A percentile compares a stretch with the other conserved stretches of the same genome.
These are phyloP conservation scores for Poecilus cupreus DNA, from an alignment of 2,888 invertebrate species.

Conservation along the genomic window DNA sequence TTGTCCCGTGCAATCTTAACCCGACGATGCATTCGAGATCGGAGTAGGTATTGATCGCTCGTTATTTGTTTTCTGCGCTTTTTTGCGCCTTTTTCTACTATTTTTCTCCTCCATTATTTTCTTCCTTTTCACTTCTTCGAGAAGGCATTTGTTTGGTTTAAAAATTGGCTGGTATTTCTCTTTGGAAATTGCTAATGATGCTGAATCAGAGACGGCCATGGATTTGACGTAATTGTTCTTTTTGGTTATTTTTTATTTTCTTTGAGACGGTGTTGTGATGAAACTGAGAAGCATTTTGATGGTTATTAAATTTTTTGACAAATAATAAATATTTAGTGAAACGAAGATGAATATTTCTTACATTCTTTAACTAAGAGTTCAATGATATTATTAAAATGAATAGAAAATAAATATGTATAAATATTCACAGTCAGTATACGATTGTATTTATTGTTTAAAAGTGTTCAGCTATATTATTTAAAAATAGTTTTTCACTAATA, in stretches of 20 bases:
- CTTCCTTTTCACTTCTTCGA: slow-evolving; percentile 36
- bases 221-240: slow-evolving; percentile 38
- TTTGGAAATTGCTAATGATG: slow-evolving; percentile 46
- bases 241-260: slow-evolving; percentile 1
- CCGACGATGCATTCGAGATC: slow-evolving; percentile 41
- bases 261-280: not conserved
- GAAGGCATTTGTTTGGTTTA: slow-evolving; percentile 44
- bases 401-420: too few species aligned
- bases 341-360: too few species aligned
- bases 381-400: too few species aligned
- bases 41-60: slow-evolving; percentile 40
- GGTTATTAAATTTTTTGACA: not conserved
- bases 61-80: slow-evolving; percentile 45
- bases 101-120: slow-evolving; percentile 43
- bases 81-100: slow-evolving; percentile 38
- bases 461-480: too few species aligned
- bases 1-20: slow-evolving; percentile 19
- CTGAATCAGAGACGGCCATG: slow-evolving; percentile 26
- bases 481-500: too few species aligned
- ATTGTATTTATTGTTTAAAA: too few species aligned
- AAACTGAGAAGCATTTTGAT: not conserved
- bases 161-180: slow-evolving; percentile 41
- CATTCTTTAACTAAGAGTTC: too few species aligned
- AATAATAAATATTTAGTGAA: not conserved
- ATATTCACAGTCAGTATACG: too few species aligned